phyloP scores from a whole-genome alignment of 53 echinoderm and acorn worm genomes.

The Paracentrotus lividus region DNA sequence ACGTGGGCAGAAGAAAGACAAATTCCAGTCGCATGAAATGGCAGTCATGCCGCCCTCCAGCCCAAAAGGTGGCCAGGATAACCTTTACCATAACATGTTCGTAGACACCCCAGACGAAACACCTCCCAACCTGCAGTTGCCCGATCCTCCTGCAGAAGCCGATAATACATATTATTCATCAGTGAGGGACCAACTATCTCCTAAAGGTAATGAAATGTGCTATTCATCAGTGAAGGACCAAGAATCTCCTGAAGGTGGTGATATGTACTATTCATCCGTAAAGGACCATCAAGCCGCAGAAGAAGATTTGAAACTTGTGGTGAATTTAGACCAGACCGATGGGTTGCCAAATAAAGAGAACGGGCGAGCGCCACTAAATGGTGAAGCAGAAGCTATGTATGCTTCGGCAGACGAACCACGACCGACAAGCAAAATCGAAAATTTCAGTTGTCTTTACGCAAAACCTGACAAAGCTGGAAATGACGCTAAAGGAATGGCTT shows the following conservation, averaged over 20 bases:
- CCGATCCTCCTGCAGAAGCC: background rate
- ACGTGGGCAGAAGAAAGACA: background rate
- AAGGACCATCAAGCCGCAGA: background rate
- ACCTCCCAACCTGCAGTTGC: background rate
- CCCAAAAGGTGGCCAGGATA: conserved; percentile 4
- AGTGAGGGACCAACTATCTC: background rate
- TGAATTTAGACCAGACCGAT: background rate
- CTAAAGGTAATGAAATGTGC: background rate
- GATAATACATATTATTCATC: conserved; percentile 14
- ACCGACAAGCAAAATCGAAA: background rate
- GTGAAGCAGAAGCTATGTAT: background rate
- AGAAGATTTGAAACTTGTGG: background rate
- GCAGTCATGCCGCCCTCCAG: conserved; percentile 4
- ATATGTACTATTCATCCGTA: background rate
- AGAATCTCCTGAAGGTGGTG: background rate
- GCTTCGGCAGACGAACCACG: background rate
- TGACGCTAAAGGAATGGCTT: background rate
- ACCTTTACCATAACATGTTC: conserved; percentile 26
- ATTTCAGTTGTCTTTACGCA: conserved; percentile 15
- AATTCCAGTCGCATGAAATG: background rate
- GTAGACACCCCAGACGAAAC: background rate
- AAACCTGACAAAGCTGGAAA: conserved; percentile 28
- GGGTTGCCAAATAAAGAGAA: background rate
- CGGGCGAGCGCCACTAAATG: background rate
- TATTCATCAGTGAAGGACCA: conserved; percentile 11